A percentile compares a stretch with the other conserved stretches of the same genome.
Evolutionary conservation across 2,113 vertebrate species (phyloP).

Genomic region (Callionymus lyra): DNA sequence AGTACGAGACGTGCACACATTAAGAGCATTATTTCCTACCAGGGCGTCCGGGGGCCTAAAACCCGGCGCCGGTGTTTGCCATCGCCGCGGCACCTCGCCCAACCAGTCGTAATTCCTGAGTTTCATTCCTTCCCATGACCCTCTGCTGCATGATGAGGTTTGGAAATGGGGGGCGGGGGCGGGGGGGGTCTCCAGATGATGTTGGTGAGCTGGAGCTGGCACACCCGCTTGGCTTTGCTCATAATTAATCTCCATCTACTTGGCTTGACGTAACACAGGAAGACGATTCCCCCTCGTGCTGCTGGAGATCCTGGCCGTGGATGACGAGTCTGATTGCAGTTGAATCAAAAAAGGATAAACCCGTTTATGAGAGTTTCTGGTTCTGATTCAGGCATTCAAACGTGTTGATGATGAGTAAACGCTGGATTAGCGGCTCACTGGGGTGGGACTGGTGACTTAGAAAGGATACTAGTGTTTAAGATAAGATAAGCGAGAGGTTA

Average conservation of each 20-base stretch:
- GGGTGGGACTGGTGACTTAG: too few species aligned
- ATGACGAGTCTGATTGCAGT: too few species aligned
- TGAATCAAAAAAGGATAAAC: too few species aligned
- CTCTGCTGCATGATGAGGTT: constrained; percentile 15
- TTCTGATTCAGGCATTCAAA: too few species aligned
- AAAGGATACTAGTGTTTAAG: too few species aligned
- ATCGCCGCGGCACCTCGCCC: constrained; percentile 39
- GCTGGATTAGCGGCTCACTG: too few species aligned
- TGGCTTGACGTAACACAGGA: constrained; percentile 25
- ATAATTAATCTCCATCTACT: constrained; percentile 41
- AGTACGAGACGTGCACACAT: constrained; percentile 86
- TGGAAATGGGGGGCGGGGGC: constrained; percentile 16
- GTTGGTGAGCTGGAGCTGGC: constrained; percentile 37
- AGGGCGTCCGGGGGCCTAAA: constrained; percentile 41
- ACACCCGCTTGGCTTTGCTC: constrained; percentile 29
- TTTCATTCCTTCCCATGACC: constrained; percentile 57
- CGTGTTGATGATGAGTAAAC: too few species aligned
- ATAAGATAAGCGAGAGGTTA: too few species aligned
- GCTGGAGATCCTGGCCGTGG: constrained; percentile 13
- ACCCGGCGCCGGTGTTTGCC: constrained; percentile 29
- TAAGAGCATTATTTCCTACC: constrained; percentile 82
- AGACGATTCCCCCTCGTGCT: constrained; percentile 18
- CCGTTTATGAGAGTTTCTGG: too few species aligned
- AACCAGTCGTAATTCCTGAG: constrained; percentile 54
- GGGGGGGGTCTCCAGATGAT: constrained; percentile 29